Base-by-base conservation (phyloP, 2,113 vertebrate genomes). In the Ondatra zibethicus region DNA sequence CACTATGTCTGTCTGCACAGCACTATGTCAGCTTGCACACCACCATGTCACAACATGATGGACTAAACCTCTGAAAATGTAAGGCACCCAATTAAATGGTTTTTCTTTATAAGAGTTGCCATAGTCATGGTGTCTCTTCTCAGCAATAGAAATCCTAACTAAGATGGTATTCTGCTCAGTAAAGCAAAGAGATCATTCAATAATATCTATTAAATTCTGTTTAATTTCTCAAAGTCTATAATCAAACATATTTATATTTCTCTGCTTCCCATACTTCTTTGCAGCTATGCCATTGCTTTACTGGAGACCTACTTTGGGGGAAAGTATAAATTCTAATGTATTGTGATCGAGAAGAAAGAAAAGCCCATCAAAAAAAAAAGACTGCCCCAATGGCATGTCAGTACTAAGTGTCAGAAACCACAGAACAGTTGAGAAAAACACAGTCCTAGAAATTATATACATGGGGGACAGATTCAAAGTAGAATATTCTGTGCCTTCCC, bases 391-490 rank as follows among this genome's bases (percentile, higher is more conserved):
- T 61, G 21, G 73, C 50, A 77, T 4, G 31, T 80, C 39, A 85
- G 17, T 86, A 82, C 31, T 81, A 70, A 91, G 36, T 78, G 23
- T 81, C 77, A 96, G 95, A 97, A 92, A 89, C 47, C 19, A 85
- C 63, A 42, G 91, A 81, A 31, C 78, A 89, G n/a, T 45, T 93
- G 92, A 85, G 76, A 92, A 94, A 95, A 93, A 72, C 31, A 36
- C 55, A 52, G 10, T 88, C 73, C 75, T 31, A 5, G 66, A 89
- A 68, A 31, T 75, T 85, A 52, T 73, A 0, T 93, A 78, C 66
- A 58, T 58, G 55, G 19, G 19, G 19, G 17, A 58, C 55, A 58
- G 55, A 58, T 58, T 58, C 17, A 70, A 72, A 5, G 42, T 55
- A 92, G 29, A 23, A 75, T 50, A 65, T 2, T 85, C 17, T 72